Conservation (phyloP, 2,797 vertebrate genomes). For the Takifugu ocellatus region DNA sequence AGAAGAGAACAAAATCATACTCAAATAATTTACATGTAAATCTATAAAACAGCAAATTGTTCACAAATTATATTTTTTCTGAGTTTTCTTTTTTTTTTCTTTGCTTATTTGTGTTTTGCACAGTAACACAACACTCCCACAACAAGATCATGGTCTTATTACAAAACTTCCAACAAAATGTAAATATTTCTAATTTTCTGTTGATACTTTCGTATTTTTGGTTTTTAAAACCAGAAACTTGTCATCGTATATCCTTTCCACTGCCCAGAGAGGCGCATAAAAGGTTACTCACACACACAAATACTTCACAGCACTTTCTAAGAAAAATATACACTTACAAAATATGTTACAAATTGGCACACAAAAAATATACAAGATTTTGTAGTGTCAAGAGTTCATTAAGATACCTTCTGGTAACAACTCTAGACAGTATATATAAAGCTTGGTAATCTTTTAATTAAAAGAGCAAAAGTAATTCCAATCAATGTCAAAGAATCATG, state of each 20-base stretch:
- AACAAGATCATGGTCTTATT: constrained; percentile 98
- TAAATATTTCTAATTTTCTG: constrained; percentile 82
- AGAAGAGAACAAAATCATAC: constrained; percentile 88
- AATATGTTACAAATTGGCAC: constrained; percentile 99
- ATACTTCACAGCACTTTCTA: constrained; percentile 99
- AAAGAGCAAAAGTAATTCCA: constrained; percentile 94
- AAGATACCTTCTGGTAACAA: constrained; percentile 99
- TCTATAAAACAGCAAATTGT: constrained; percentile 99
- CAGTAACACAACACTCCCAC: constrained; percentile 99
- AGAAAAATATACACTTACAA: constrained; percentile 99
- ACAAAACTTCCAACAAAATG: constrained; percentile 99
- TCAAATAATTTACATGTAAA: constrained; percentile 99
- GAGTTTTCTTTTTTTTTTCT: constrained; percentile 87
- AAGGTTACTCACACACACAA: constrained; percentile 99
- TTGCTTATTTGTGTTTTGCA: constrained; percentile 96
- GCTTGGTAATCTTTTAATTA: constrained; percentile 92
- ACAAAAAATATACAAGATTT: constrained; percentile 99
- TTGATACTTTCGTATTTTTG: constrained; percentile 97
- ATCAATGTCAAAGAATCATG: constrained; percentile 94
- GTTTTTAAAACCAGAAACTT: constrained; percentile 99
- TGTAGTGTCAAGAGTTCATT: constrained; percentile 99
- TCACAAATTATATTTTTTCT: constrained; percentile 90
- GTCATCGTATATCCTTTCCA: constrained; percentile 99
- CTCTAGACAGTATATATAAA: constrained; percentile 99
- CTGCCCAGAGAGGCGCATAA: constrained; percentile 94